A percentile compares a stretch with the other conserved stretches of the same genome.
Evolutionary conservation across 2,797 vertebrate species (phyloP).

Genomic region (Cyprinella venusta): DNA sequence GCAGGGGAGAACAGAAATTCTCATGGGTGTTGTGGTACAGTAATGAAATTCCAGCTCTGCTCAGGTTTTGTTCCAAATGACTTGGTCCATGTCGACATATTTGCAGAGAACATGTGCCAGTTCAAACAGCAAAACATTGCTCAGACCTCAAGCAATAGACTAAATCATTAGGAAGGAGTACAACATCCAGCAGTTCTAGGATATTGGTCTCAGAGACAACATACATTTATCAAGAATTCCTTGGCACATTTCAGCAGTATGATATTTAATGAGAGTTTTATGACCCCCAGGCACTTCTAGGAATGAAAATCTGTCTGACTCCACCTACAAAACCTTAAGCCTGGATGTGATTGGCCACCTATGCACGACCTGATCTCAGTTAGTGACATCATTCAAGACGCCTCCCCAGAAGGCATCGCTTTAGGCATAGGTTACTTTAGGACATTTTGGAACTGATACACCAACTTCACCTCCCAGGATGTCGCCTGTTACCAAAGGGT

Average conservation of each 20-base stretch:
- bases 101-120: conserved; percentile 32
- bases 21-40: neutral
- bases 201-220: neutral
- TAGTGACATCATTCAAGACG: conserved; percentile 65
- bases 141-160: conserved; percentile 14
- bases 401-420: conserved; percentile 25
- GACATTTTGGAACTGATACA: conserved; percentile 52
- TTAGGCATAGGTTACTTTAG: conserved; percentile 61
- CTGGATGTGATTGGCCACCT: conserved; percentile 69
- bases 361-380: conserved; percentile 71
- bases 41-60: conserved; percentile 18
- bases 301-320: conserved; percentile 58
- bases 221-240: neutral
- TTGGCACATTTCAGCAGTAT: conserved; percentile 5
- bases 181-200: neutral
- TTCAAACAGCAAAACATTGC: conserved; percentile 16
- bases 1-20: neutral
- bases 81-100: conserved; percentile 6
- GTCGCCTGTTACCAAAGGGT: neutral
- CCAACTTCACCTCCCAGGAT: conserved; percentile 28
- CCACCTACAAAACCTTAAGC: conserved; percentile 56
- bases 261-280: conserved; percentile 9
- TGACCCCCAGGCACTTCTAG: neutral
- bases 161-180: neutral
- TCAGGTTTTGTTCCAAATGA: conserved; percentile 22